Conservation (phyloP, 1,140 invertebrate species). For the Idris sp. region DNA sequence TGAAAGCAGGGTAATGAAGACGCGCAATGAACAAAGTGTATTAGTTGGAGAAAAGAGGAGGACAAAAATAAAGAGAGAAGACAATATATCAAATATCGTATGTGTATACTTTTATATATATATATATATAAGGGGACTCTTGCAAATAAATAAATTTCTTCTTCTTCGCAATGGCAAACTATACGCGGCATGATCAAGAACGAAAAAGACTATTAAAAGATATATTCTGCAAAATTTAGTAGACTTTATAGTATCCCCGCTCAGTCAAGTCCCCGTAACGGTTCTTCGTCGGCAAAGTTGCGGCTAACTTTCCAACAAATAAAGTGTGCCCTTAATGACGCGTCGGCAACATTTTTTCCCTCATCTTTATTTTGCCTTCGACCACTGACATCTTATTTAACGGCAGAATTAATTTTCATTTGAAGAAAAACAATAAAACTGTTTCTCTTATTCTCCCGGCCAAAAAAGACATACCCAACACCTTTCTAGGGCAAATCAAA, state of each 20-base stretch:
- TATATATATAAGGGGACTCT: neutral
- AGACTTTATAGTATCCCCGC: slow-evolving; percentile 13
- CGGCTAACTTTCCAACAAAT: slow-evolving; percentile 23
- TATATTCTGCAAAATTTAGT: slow-evolving; percentile 33
- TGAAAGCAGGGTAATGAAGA: slow-evolving; percentile 19
- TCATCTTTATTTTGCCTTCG: slow-evolving; percentile 2
- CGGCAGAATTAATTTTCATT: too few relatives aligned
- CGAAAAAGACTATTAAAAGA: slow-evolving; percentile 23
- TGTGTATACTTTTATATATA: too few relatives aligned
- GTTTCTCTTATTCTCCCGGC: too few relatives aligned
- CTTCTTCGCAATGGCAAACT: slow-evolving; percentile 25
- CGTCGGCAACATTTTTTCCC: slow-evolving; percentile 9
- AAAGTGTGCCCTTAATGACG: slow-evolving; percentile 24
- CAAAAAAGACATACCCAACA: too few relatives aligned
- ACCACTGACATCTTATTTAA: neutral
- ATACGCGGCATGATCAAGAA: slow-evolving; percentile 6
- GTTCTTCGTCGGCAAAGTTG: slow-evolving; percentile 24
- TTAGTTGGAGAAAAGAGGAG: neutral
- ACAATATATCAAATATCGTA: too few relatives aligned
- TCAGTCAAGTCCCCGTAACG: slow-evolving; percentile 17
- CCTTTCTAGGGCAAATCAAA: too few relatives aligned
- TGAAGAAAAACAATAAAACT: too few relatives aligned
- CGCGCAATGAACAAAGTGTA: slow-evolving; percentile 24
- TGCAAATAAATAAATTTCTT: slow-evolving; percentile 33
- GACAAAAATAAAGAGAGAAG: neutral